A percentile compares a stretch with the other conserved stretches of the same genome.
Conservation (phyloP, 2,888 invertebrate species). For the Drosophila prostipennis region DNA sequence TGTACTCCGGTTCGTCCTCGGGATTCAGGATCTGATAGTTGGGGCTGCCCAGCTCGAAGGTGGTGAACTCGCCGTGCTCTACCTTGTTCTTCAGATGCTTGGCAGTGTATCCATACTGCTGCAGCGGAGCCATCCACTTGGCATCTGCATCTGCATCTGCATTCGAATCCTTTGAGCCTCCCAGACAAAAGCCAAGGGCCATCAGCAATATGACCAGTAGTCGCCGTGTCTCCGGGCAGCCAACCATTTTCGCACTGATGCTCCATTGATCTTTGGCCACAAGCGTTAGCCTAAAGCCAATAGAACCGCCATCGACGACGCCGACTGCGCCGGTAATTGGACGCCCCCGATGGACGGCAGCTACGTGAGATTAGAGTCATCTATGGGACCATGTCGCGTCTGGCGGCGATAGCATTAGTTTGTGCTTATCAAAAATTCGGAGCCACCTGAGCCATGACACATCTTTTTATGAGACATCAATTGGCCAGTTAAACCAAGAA, state of each 20-base stretch:
- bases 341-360: slow-evolving; percentile 32
- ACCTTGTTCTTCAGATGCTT: slow-evolving; percentile 66
- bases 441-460: slow-evolving; percentile 54
- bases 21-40: slow-evolving; percentile 77
- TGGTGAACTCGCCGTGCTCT: slow-evolving; percentile 72
- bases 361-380: slow-evolving; percentile 65
- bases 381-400: slow-evolving; percentile 47
- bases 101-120: slow-evolving; percentile 52
- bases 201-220: slow-evolving; percentile 35
- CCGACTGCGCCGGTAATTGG: slow-evolving; percentile 34
- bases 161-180: background rate
- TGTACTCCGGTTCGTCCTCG: slow-evolving; percentile 75
- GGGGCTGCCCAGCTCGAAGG: slow-evolving; percentile 75
- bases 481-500: background rate
- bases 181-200: slow-evolving; percentile 10
- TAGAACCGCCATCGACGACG: slow-evolving; percentile 20
- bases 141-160: slow-evolving; percentile 7
- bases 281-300: slow-evolving; percentile 52
- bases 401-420: slow-evolving; percentile 56
- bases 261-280: slow-evolving; percentile 33
- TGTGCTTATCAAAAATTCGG: slow-evolving; percentile 29
- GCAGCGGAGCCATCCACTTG: slow-evolving; percentile 49
- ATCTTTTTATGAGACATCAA: slow-evolving; percentile 43
- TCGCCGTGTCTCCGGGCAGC: slow-evolving; percentile 48
- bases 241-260: slow-evolving; percentile 67